Conservation (phyloP, 1,140 invertebrate species). For the Cotesia vestalis region DNA sequence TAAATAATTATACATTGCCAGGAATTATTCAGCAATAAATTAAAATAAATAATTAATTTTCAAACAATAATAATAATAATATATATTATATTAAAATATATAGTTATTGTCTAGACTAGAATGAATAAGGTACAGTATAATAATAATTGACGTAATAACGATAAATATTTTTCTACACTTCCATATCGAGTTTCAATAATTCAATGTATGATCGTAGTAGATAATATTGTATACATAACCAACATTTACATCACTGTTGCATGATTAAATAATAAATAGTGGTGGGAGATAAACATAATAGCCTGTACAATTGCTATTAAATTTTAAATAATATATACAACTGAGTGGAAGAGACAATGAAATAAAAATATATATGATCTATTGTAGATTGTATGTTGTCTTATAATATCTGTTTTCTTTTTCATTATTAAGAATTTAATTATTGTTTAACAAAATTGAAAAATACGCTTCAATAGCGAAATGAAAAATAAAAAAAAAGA, state of each 20-base stretch:
- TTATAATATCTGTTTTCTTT: too few relatives aligned
- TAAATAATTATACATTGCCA: constrained; percentile 1
- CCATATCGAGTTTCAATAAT: constrained; percentile 8
- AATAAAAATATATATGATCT: too few relatives aligned
- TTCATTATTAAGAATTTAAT: not conserved
- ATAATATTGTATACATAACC: constrained; percentile 4
- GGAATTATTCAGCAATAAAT: constrained; percentile 4
- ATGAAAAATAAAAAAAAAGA: too few relatives aligned
- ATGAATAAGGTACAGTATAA: not conserved
- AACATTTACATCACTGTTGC: constrained; percentile 41
- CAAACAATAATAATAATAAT: constrained; percentile 7
- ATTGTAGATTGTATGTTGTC: too few relatives aligned
- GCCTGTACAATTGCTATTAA: not conserved
- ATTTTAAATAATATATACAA: not conserved
- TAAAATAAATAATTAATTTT: constrained; percentile 12
- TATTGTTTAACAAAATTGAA: not conserved
- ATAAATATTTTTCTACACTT: constrained; percentile 12
- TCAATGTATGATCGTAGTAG: constrained; percentile 5
- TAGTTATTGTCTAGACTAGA: constrained; percentile 9
- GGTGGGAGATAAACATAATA: constrained; percentile 49
- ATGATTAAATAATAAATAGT: constrained; percentile 63
- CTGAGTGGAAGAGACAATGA: too few relatives aligned
- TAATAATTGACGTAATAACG: not conserved
- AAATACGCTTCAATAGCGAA: not conserved
- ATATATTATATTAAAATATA: not conserved